Evolutionary conservation across 2,888 invertebrate genomes (phyloP).

Genomic region (Athripsodes cinereus): DNA sequence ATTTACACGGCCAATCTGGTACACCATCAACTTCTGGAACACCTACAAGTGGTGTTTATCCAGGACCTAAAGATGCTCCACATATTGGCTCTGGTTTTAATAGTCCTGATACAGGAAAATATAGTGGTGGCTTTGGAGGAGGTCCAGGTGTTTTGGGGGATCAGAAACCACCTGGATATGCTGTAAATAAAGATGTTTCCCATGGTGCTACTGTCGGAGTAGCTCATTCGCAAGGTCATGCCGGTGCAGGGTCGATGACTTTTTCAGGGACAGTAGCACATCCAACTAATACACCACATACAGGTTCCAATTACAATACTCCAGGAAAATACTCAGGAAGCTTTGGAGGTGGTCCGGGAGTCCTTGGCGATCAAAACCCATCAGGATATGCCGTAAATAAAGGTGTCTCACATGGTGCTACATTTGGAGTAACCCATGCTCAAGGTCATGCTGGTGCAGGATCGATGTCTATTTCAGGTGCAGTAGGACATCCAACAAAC

Average conservation of each 20-base stretch:
- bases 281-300: neutral
- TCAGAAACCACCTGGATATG: conserved; percentile 26
- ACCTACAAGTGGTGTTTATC: no score
- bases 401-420: neutral
- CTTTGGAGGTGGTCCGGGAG: conserved; percentile 35
- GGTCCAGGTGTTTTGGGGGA: conserved; percentile 33
- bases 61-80: neutral
- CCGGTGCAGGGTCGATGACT: no score
- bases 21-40: no score
- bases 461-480: no score
- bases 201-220: neutral
- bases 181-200: conserved; percentile 8
- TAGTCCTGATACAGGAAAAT: conserved; percentile 19
- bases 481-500: no score
- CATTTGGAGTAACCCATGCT: neutral
- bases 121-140: conserved; percentile 36
- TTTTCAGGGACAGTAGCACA: no score
- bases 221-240: no score
- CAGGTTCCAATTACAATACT: neutral
- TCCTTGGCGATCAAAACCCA: conserved; percentile 31
- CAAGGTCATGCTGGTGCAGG: no score
- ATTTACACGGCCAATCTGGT: neutral
- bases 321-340: conserved; percentile 31
- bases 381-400: conserved; percentile 14
- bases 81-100: neutral